Conservation (phyloP, 2,888 invertebrate genomes). For the Gari tellinella region DNA sequence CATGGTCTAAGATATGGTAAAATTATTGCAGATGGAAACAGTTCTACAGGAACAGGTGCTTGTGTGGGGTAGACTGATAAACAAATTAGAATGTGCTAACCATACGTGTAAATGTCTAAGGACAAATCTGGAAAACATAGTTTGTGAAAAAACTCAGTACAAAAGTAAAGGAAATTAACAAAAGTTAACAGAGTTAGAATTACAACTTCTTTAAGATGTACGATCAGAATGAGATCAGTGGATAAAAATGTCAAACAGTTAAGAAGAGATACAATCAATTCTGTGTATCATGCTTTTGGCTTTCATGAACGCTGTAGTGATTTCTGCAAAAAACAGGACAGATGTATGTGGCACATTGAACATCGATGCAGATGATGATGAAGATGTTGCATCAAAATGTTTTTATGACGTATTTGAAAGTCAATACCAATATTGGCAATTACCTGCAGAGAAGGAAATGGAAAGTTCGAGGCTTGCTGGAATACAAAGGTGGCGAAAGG, state of each 20-base stretch:
- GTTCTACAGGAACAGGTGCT: constrained; percentile 30
- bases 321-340: no score
- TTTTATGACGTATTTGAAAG: constrained; percentile 14
- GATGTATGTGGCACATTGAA: not conserved
- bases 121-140: constrained; percentile 25
- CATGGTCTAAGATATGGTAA: constrained; percentile 42
- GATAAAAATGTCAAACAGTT: constrained; percentile 17
- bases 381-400: not conserved
- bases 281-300: constrained; percentile 48
- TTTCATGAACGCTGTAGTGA: no score
- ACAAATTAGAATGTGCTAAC: constrained; percentile 40
- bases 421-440: constrained; percentile 21
- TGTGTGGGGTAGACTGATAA: constrained; percentile 20
- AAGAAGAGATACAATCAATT: constrained; percentile 42
- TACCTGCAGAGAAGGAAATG: constrained; percentile 16
- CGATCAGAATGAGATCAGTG: constrained; percentile 36
- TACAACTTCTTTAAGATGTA: constrained; percentile 43
- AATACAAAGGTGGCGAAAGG: not conserved
- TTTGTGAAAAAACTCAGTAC: constrained; percentile 23
- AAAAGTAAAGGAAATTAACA: constrained; percentile 33
- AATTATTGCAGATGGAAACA: constrained; percentile 47
- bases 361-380: constrained; percentile 1
- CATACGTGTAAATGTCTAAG: constrained; percentile 40
- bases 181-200: constrained; percentile 18
- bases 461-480: not conserved